Percentiles rank a stretch among this genome's conserved stretches.
These are phyloP conservation scores for Archilochus colubris DNA, from an alignment of 2,113 vertebrate species.

Conservation along the genomic window DNA sequence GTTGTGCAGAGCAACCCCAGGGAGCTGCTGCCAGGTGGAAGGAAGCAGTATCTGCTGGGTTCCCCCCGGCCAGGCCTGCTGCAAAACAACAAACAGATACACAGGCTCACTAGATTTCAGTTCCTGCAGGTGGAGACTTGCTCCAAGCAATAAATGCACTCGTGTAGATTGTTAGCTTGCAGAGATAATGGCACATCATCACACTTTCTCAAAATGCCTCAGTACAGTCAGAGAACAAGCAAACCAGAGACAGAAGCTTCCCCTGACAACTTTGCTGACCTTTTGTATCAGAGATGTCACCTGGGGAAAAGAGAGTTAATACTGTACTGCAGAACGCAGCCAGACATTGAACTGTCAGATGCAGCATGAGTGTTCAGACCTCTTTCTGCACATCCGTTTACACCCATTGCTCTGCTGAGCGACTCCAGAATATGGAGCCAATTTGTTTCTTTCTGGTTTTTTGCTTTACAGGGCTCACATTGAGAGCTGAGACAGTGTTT, in stretches of 20 bases:
- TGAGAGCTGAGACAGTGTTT: not conserved
- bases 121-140: constrained; percentile 15
- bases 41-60: constrained; percentile 97
- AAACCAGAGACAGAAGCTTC: not conserved
- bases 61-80: constrained; percentile 97
- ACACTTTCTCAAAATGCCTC: not conserved
- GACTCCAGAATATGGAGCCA: not conserved
- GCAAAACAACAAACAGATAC: constrained; percentile 76
- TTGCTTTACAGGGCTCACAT: not conserved
- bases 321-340: not conserved
- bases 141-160: constrained; percentile 68
- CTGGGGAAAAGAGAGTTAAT: not conserved
- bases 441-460: not conserved
- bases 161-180: constrained; percentile 80
- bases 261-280: not conserved
- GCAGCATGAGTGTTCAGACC: not conserved
- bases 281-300: not conserved
- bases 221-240: not conserved
- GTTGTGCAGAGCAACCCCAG: constrained; percentile 91
- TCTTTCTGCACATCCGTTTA: not conserved
- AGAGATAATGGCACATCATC: constrained; percentile 65
- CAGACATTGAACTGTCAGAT: not conserved
- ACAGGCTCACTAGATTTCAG: constrained; percentile 64
- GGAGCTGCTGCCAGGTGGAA: constrained; percentile 97
- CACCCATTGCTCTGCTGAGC: not conserved